These are phyloP conservation scores for Macropus fuliginosus DNA, from an alignment of 2,797 vertebrate species.

Conservation along the genomic window DNA sequence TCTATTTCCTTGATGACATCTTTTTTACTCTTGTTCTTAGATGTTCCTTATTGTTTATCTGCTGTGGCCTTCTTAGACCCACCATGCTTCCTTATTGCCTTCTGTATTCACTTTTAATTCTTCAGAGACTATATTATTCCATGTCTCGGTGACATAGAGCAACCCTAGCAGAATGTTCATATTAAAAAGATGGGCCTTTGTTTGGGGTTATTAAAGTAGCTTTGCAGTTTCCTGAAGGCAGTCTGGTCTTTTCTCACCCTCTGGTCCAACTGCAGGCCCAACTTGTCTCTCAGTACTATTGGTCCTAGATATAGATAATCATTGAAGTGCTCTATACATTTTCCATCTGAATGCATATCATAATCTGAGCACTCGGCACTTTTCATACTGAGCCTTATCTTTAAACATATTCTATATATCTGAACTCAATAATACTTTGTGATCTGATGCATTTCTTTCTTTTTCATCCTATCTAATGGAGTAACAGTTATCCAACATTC, in stretches of 20 bases:
- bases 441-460: neutral
- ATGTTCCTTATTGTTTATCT: neutral
- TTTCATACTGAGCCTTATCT: neutral
- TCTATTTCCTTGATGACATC: neutral
- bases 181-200: neutral
- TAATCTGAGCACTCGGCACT: neutral
- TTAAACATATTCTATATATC: neutral
- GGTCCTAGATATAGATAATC: neutral
- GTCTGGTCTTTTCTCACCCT: neutral
- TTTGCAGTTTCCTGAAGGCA: neutral
- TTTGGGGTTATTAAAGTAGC: neutral
- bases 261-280: neutral
- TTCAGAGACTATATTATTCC: neutral
- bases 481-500: neutral
- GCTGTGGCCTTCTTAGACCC: neutral
- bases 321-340: neutral
- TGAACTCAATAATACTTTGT: neutral
- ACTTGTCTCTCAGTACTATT: neutral
- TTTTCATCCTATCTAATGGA: neutral
- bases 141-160: neutral
- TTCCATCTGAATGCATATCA: neutral
- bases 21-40: neutral
- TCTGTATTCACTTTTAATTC: neutral
- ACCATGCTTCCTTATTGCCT: neutral
- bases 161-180: neutral